Evolutionary conservation across 2,113 vertebrate genomes (phyloP).

Genomic region (Ophthalmolycus amberensis): DNA sequence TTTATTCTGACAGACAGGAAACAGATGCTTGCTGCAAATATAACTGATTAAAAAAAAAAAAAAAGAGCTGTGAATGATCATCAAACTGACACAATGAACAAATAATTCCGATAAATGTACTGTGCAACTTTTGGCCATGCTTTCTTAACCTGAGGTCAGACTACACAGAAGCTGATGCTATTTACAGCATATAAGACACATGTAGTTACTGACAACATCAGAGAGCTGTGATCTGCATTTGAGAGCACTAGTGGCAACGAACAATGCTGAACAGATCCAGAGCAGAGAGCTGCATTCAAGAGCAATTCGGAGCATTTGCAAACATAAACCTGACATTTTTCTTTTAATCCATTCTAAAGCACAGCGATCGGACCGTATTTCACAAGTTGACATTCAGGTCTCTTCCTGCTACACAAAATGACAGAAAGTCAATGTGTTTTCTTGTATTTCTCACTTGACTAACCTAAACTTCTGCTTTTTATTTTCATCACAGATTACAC

Average conservation of each 20-base stretch:
- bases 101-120: not conserved
- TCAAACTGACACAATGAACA: not conserved
- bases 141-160: conserved; percentile 8
- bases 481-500: not conserved
- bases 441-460: not conserved
- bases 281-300: not conserved
- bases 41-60: not conserved
- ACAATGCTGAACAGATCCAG: not conserved
- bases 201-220: not conserved
- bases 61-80: not conserved
- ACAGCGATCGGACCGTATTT: not conserved
- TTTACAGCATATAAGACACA: not conserved
- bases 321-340: not conserved
- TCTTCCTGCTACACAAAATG: not conserved
- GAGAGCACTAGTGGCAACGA: conserved; percentile 18
- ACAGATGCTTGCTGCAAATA: not conserved
- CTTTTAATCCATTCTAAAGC: not conserved
- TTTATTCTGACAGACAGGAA: not conserved
- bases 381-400: conserved; percentile 10
- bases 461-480: conserved; percentile 11
- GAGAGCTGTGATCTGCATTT: not conserved
- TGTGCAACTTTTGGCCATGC: conserved; percentile 11
- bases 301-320: not conserved
- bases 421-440: not conserved
- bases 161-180: not conserved